A percentile compares a stretch with the other conserved stretches of the same genome.
Conservation (phyloP, 2,888 invertebrate species). For the Drosophila recens region DNA sequence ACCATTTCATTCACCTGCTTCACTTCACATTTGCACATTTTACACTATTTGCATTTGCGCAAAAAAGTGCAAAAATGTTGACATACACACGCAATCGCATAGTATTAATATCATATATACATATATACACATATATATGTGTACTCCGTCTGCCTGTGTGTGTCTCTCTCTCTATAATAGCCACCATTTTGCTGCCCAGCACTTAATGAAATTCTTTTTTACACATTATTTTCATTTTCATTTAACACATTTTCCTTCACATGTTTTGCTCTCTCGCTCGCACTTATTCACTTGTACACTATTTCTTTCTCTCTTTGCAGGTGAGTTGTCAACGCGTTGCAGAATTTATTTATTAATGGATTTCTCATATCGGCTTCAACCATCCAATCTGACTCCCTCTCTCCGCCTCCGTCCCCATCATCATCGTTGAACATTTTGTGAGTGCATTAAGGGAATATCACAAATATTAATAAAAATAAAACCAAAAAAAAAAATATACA, state of each 20-base stretch:
- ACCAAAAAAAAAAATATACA: not conserved
- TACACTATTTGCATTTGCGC: conserved; percentile 75
- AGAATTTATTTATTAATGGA: conserved; percentile 75
- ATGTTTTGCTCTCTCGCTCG: conserved; percentile 2
- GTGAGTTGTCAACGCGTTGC: conserved; percentile 69
- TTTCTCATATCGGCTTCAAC: conserved; percentile 58
- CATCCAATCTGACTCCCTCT: not conserved
- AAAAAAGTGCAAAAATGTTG: conserved; percentile 75
- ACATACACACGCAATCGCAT: conserved; percentile 60
- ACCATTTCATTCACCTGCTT: conserved; percentile 58
- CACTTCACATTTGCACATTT: conserved; percentile 48
- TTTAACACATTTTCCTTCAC: conserved; percentile 31
- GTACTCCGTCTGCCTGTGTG: not conserved
- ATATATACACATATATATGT: conserved; percentile 20
- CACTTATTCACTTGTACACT: conserved; percentile 18
- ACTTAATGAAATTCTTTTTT: conserved; percentile 73
- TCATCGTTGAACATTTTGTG: conserved; percentile 37
- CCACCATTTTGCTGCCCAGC: conserved; percentile 75
- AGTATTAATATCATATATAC: conserved; percentile 28
- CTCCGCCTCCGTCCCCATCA: not conserved
- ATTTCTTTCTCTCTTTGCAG: conserved; percentile 47
- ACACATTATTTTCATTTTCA: conserved; percentile 35
- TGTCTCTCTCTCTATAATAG: conserved; percentile 29
- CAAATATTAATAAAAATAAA: conserved; percentile 19
- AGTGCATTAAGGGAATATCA: conserved; percentile 47